phyloP scores from a whole-genome alignment of 92 coral and sea anemone genomes.

The Palythoa grandis region DNA sequence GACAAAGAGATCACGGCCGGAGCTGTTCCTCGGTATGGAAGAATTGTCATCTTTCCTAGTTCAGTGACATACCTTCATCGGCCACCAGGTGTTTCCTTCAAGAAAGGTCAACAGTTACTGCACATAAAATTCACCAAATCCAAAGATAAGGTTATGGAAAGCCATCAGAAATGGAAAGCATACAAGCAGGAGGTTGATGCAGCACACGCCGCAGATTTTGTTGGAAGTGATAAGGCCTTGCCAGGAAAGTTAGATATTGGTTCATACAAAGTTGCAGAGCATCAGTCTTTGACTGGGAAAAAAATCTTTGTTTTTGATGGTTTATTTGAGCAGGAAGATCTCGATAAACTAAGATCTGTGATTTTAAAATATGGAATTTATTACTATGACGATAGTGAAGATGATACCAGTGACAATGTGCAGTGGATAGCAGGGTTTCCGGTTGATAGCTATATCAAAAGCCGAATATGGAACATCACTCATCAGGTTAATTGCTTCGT shows the following conservation, averaged over 20 bases:
- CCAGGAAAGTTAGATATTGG: slow-evolving; percentile 58
- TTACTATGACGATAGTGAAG: slow-evolving; percentile 94
- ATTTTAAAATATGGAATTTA: slow-evolving; percentile 87
- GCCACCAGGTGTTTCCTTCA: slow-evolving; percentile 92
- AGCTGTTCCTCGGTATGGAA: slow-evolving; percentile 87
- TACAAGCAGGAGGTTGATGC: slow-evolving; percentile 54
- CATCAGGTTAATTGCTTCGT: slow-evolving; percentile 62
- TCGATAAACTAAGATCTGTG: slow-evolving; percentile 79
- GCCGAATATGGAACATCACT: slow-evolving; percentile 88
- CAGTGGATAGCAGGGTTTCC: slow-evolving; percentile 99
- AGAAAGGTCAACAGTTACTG: slow-evolving; percentile 74
- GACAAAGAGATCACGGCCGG: slow-evolving; percentile 91
- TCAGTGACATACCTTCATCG: slow-evolving; percentile 81
- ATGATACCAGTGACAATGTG: slow-evolving; percentile 89
- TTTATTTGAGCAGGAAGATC: slow-evolving; percentile 82
- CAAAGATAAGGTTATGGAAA: slow-evolving; percentile 69
- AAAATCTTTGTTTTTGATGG: slow-evolving; percentile 90
- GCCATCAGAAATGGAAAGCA: slow-evolving; percentile 56
- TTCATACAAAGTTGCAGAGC: slow-evolving; percentile 59
- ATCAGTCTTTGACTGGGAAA: slow-evolving; percentile 72
- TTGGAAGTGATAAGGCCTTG: slow-evolving; percentile 61
- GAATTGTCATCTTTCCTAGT: slow-evolving; percentile 86
- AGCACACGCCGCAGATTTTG: slow-evolving; percentile 68
- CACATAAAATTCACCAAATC: slow-evolving; percentile 88
- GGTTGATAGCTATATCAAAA: slow-evolving; percentile 75